phyloP scores from a whole-genome alignment of 1,140 invertebrate species.

The Ceratosolen fusciceps region DNA sequence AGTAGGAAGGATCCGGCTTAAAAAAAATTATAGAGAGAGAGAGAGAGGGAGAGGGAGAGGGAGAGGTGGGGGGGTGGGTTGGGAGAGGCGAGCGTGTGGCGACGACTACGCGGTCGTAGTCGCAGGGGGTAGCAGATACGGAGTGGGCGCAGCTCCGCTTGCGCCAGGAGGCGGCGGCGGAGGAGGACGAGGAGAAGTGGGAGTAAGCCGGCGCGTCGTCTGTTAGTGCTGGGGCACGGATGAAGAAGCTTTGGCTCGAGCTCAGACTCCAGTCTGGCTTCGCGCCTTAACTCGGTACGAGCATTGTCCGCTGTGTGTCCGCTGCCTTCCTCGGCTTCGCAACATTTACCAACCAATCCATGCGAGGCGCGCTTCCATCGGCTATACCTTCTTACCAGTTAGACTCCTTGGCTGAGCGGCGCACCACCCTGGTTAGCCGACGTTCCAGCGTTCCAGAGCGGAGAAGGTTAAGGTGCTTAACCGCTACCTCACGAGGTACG shows the following conservation, averaged over 20 bases:
- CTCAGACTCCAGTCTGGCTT: slow-evolving; percentile 43
- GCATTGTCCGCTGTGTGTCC: too few relatives aligned
- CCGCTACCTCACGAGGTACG: not conserved
- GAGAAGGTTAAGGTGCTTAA: not conserved
- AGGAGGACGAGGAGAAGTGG: not conserved
- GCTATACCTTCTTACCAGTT: too few relatives aligned
- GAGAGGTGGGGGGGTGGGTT: not conserved
- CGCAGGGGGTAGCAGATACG: slow-evolving; percentile 11
- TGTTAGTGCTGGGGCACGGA: slow-evolving; percentile 20
- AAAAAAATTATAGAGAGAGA: too few relatives aligned
- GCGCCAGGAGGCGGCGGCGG: not conserved
- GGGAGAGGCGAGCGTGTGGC: not conserved
- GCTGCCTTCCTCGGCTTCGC: not conserved
- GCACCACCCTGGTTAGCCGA: too few relatives aligned
- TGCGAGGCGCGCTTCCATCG: not conserved
- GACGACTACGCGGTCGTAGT: not conserved
- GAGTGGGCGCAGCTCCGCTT: too few relatives aligned
- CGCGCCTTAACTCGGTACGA: slow-evolving; percentile 21
- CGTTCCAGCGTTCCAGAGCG: too few relatives aligned
- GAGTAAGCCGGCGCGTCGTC: not conserved
- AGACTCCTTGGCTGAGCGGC: too few relatives aligned
- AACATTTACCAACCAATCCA: not conserved
- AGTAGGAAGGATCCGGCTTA: too few relatives aligned
- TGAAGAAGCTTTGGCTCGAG: not conserved
- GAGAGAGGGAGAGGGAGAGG: too few relatives aligned